Evolutionary conservation across 2,888 invertebrate genomes (phyloP), one percentile per base, ranked within the genome.

Genomic region (Pollenia labialis): DNA sequence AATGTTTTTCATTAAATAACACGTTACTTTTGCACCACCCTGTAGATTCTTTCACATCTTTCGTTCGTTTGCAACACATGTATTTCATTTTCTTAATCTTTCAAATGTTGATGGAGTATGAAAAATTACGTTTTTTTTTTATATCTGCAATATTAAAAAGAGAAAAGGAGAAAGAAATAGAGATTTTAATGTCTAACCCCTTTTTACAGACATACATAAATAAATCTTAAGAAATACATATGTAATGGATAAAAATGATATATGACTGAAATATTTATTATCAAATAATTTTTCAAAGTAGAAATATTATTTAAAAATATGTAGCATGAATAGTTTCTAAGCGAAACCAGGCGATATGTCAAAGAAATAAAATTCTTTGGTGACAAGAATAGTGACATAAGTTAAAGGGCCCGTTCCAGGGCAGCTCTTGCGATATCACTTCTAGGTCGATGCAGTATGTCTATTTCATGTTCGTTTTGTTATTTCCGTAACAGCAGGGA

Each of bases 51-150:
- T 68, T n/a, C n/a, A 68, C 68, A 40, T 50, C 10, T n/a, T 50
- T 23, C 11, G 14, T 14, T 46, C 8, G 12, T n/a, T 69, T 18
- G 52, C 50, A 32, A 42, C 12, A 23, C 14, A 42, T 62, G n/a
- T 60, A 14, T 52, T 16, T 40, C 1, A 23, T 50, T 44, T 68
- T 68, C 66, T 18, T 58, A 77, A 46, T 32, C 32, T 46, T 16
- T 56, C 16, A 56, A 46, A 3, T 72, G 42, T 11, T 56, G 56
- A 72, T 66, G 46, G 56, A 66, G 14, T 56, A 81, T 56, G 64
- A 81, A 81, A 42, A 81, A 64, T 81, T 64, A 23, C 7, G 11
- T 12, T 40, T 60, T 12, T 40, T 60, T 11, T 48, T 16, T 66
- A 62, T 2, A 16, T 6, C 23, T 76, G 54, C n/a, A 44, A 14